A percentile compares a stretch with the other conserved stretches of the same genome.
phyloP scores from a whole-genome alignment of 2,888 invertebrate species.

The Alviniconcha strummeri region DNA sequence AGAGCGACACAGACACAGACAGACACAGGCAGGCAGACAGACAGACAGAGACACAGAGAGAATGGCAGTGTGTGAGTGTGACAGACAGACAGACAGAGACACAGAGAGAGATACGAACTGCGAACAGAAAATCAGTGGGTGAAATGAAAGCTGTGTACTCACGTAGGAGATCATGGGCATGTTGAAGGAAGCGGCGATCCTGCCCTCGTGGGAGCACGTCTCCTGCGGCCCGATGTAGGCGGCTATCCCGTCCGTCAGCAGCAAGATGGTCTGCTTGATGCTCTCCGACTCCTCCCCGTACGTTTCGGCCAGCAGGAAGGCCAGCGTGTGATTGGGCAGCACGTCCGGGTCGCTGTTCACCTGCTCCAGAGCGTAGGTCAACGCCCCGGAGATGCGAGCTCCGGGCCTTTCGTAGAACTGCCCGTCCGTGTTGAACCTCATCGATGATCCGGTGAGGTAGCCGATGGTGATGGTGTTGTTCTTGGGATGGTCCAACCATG shows the following conservation, averaged over 20 bases:
- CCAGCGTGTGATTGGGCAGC: slow-evolving; percentile 82
- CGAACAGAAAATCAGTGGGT: not conserved
- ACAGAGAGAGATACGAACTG: not conserved
- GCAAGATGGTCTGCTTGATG: slow-evolving; percentile 85
- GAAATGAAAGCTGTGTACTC: slow-evolving; percentile 75
- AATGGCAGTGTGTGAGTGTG: not conserved
- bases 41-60: not conserved
- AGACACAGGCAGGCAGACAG: not conserved
- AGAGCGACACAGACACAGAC: not conserved
- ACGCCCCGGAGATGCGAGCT: slow-evolving; percentile 85
- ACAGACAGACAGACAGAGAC: not conserved
- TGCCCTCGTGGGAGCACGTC: slow-evolving; percentile 91
- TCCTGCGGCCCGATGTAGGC: slow-evolving; percentile 93
- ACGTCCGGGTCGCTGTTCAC: slow-evolving; percentile 75
- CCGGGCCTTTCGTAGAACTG: slow-evolving; percentile 84
- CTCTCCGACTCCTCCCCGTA: slow-evolving; percentile 92
- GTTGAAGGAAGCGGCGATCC: slow-evolving; percentile 94
- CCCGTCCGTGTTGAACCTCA: slow-evolving; percentile 18
- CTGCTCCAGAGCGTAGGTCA: slow-evolving; percentile 89
- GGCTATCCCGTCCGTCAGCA: slow-evolving; percentile 88
- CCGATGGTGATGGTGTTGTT: slow-evolving; percentile 56
- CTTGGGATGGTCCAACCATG: not conserved
- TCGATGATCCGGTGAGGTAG: slow-evolving; percentile 60
- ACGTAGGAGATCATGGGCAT: slow-evolving; percentile 97
- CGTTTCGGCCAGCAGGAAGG: slow-evolving; percentile 91